Base-by-base conservation (phyloP, 2,113 vertebrate species). In the Zosterops hypoxanthus region DNA sequence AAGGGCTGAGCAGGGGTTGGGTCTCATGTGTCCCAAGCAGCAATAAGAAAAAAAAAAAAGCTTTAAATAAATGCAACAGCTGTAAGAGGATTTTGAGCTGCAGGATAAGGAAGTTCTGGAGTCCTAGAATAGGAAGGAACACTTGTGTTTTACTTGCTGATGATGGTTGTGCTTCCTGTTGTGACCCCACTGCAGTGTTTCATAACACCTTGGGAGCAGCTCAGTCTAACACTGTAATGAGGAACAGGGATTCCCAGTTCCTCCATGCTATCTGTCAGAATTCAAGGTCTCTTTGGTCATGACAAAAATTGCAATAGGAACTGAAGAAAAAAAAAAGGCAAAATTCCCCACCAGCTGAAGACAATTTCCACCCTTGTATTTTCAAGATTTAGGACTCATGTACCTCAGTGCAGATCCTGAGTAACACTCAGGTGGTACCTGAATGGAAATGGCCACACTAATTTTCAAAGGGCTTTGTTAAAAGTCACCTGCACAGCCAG, bases 121-220 rank as follows among this genome's bases (percentile, higher is more conserved):
- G 92, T 78, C 69, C 72, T 90, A 95, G 90, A 98, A 95, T 90
- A 94, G 97, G 97, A 98, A 98, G 97, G 92, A 97, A 97, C 25
- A 68, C 84, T 79, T 96, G 88, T 92, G 92, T 97, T 97, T 78
- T 97, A 95, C 88, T 76, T 83, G 89, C 89, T 86, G 57, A 4
- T 88, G 53, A 3, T 96, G 91, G 95, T 93, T 77, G 78, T 94
- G 64, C 97, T 98, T 98, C 98, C 98, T 97, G 92, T 98, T 98
- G 95, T 97, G 96, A 96, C 90, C 94, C 87, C 61, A 91, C 53
- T 46, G 50, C 57, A 73, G 55, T 22, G 57, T 98, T 98, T 98
- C 97, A 70, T 94, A 98, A 98, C 76, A 88, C 85, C 64, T 60
- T 83, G 50, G 77, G 82, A 90, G 84, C 94, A 82, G 90, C 80